phyloP scores from a whole-genome alignment of 2,113 vertebrate species.

The Conger conger region DNA sequence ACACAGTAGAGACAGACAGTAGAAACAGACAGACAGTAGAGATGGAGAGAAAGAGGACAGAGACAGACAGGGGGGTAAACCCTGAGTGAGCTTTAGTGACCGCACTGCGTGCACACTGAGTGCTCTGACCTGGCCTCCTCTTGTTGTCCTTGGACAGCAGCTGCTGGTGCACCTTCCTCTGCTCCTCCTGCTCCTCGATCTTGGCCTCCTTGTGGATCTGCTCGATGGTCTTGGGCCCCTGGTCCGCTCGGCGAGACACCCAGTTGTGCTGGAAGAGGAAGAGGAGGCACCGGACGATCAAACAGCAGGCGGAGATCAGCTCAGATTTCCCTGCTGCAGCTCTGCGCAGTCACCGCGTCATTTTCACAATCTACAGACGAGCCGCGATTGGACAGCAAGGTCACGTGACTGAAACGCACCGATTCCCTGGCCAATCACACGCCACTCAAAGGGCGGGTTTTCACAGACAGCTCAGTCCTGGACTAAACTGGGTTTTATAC shows the following conservation, averaged over 20 bases:
- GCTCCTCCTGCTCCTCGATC: slow-evolving; percentile 96
- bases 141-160: slow-evolving; percentile 91
- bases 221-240: slow-evolving; percentile 95
- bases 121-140: slow-evolving; percentile 85
- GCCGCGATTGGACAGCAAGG: too few species aligned
- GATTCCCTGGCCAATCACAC: too few species aligned
- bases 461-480: too few species aligned
- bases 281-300: too few species aligned
- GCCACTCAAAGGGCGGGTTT: too few species aligned
- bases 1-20: background rate
- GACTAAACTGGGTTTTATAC: too few species aligned
- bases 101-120: background rate
- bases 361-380: too few species aligned
- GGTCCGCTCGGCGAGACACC: slow-evolving; percentile 92
- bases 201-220: slow-evolving; percentile 98
- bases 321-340: too few species aligned
- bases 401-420: too few species aligned
- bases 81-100: background rate
- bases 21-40: background rate
- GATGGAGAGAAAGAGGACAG: background rate
- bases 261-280: slow-evolving; percentile 81
- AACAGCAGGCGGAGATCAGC: too few species aligned
- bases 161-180: slow-evolving; percentile 92
- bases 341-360: too few species aligned
- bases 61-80: background rate